Conservation (phyloP, 2,113 vertebrate species). For the Agapornis roseicollis region DNA sequence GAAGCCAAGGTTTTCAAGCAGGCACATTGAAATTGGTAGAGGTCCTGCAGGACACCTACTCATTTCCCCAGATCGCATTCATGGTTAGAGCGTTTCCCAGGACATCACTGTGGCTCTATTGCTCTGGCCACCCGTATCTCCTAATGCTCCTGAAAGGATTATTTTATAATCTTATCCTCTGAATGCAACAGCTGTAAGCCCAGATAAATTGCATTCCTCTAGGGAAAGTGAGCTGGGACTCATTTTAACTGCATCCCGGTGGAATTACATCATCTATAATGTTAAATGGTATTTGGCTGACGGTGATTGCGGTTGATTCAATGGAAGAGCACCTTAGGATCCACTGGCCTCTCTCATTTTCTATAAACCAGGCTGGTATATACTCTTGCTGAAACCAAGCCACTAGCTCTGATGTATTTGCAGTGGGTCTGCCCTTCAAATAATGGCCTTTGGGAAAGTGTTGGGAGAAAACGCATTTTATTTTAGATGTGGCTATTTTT, state of each 20-base stretch:
- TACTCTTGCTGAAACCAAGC: background rate
- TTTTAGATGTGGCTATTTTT: background rate
- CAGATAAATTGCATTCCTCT: slow-evolving; percentile 57
- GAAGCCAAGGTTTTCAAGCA: background rate
- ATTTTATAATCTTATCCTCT: slow-evolving; percentile 50
- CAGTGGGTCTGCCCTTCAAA: background rate
- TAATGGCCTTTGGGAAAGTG: background rate
- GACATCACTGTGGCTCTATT: background rate
- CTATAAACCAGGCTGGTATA: background rate
- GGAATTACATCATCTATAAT: background rate
- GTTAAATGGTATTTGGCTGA: slow-evolving; percentile 20
- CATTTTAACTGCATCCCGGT: background rate
- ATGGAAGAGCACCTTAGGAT: background rate
- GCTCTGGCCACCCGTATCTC: background rate
- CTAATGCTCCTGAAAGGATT: slow-evolving; percentile 61
- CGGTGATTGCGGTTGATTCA: background rate
- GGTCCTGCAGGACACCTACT: background rate
- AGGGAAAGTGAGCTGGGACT: slow-evolving; percentile 23
- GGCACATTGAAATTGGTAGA: background rate
- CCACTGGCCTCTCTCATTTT: background rate
- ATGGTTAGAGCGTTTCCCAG: rapidly evolving
- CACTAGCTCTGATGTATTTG: background rate
- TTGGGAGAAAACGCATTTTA: background rate
- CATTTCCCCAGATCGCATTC: background rate
- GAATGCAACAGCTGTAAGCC: slow-evolving; percentile 58